Evolutionary conservation across 2,113 vertebrate genomes (phyloP).

Genomic region (Myrmecophaga tridactyla): DNA sequence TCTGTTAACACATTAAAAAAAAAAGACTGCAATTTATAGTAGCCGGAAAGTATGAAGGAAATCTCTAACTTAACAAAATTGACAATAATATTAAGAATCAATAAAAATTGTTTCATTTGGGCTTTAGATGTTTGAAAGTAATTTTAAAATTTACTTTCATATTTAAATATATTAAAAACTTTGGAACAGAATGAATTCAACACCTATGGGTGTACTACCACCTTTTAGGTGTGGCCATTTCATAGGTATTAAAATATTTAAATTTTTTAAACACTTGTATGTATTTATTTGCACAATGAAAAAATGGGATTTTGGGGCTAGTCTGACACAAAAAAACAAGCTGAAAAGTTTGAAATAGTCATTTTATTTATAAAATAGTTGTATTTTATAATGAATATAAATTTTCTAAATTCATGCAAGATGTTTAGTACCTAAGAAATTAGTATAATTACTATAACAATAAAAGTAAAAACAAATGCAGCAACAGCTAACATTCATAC

Average conservation of each 20-base stretch:
- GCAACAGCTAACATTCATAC: not conserved
- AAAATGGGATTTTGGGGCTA: not conserved
- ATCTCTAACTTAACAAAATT: not conserved
- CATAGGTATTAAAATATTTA: not conserved
- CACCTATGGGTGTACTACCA: not conserved
- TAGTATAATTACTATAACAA: not conserved
- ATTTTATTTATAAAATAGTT: too few species aligned
- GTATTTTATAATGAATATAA: not conserved
- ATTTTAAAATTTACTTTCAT: not conserved
- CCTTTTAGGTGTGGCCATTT: not conserved
- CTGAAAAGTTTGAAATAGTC: not conserved
- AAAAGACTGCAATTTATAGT: not conserved
- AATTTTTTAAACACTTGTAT: not conserved
- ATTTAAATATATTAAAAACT: not conserved
- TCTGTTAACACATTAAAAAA: not conserved
- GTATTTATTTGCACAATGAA: not conserved
- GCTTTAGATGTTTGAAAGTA: not conserved
- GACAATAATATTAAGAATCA: not conserved
- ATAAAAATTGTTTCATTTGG: not conserved
- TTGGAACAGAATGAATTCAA: not conserved
- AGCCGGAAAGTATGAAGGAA: not conserved
- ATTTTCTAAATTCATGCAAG: not conserved
- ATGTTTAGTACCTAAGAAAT: not conserved
- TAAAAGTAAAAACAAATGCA: not conserved
- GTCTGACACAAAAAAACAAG: not conserved